Conservation (phyloP, 2,113 vertebrate genomes). For the Terrapene triunguis region DNA sequence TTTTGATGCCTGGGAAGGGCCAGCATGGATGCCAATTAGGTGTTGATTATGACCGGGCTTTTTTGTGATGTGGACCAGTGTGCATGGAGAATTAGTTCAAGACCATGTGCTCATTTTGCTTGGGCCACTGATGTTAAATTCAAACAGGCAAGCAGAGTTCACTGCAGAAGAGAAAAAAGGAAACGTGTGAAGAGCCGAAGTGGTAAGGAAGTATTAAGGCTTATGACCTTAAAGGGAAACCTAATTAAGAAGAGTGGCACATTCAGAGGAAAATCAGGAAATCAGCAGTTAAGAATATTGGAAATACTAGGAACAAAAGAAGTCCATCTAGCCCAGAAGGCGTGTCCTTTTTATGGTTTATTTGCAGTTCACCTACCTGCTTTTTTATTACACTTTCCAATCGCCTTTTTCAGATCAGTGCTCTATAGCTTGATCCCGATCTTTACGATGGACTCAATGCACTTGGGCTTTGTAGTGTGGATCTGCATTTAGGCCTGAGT, state of each 20-base stretch:
- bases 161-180: not conserved
- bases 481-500: not conserved
- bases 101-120: accelerated
- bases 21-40: accelerated
- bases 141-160: not conserved
- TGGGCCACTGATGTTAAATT: not conserved
- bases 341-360: not conserved
- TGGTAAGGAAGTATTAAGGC: no score
- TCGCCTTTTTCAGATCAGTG: not conserved
- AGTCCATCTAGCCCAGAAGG: not conserved
- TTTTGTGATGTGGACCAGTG: not conserved
- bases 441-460: not conserved
- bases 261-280: not conserved
- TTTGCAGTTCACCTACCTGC: not conserved
- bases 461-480: not conserved
- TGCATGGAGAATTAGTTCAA: not conserved
- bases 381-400: slow-evolving; percentile 16
- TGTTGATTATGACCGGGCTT: no score
- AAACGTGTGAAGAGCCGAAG: not conserved
- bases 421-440: not conserved
- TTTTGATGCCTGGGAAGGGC: not conserved
- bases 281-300: accelerated
- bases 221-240: no score
- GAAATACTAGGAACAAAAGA: not conserved
- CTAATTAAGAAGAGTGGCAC: not conserved